Conservation (phyloP, 2,113 vertebrate genomes). For the Pristiophorus japonicus region DNA sequence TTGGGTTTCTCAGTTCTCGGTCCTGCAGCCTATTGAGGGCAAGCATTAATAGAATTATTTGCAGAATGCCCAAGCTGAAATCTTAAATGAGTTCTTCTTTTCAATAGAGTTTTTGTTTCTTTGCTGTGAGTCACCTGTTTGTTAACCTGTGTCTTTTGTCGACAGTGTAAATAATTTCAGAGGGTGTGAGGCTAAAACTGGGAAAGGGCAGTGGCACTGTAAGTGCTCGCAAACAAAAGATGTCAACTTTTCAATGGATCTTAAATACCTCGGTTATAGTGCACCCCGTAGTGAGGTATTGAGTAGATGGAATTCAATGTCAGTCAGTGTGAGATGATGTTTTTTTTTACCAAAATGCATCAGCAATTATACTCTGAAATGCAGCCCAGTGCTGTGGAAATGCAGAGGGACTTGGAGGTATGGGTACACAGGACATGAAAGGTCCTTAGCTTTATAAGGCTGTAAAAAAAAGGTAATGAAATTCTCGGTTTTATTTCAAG, state of each 20-base stretch:
- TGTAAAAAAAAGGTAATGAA: too few relatives aligned
- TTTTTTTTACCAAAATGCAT: background rate
- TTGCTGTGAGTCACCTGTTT: background rate
- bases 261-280: background rate
- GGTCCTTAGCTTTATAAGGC: background rate
- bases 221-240: background rate
- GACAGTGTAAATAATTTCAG: background rate
- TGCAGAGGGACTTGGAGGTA: background rate
- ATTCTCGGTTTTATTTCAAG: too few relatives aligned
- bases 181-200: background rate
- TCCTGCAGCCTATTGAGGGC: too few relatives aligned
- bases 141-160: background rate
- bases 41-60: background rate
- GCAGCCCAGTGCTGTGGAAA: background rate
- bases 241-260: background rate
- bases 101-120: background rate
- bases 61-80: background rate
- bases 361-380: background rate
- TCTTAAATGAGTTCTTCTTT: too few relatives aligned
- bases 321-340: background rate
- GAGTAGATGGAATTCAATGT: background rate
- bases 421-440: background rate
- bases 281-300: background rate
- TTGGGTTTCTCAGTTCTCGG: background rate
- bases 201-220: background rate